Conservation (phyloP, 2,888 invertebrate genomes). For the Ectobius pallidus region DNA sequence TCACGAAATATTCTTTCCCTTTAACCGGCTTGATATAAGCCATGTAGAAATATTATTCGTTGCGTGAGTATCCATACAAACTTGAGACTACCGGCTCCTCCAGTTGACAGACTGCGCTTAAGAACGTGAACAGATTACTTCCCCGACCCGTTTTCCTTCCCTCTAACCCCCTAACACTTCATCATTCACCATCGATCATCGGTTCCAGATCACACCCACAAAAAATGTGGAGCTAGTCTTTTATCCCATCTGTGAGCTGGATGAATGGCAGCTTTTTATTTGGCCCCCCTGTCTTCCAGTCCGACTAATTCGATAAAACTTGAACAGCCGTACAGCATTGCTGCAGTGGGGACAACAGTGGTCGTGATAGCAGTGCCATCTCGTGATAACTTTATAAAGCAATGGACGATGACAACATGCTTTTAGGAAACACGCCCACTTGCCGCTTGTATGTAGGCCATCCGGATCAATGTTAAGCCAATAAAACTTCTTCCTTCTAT, state of each 20-base stretch:
- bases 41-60: no score
- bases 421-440: no score
- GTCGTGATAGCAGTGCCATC: not conserved
- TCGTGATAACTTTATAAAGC: no score
- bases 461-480: no score
- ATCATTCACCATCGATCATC: constrained; percentile 16
- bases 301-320: constrained; percentile 27
- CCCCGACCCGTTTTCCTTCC: not conserved
- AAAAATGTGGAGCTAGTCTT: not conserved
- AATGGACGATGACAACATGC: no score
- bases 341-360: not conserved
- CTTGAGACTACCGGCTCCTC: no score
- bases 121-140: not conserved
- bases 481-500: no score
- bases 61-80: no score
- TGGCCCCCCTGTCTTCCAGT: constrained; percentile 3
- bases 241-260: not conserved
- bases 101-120: not conserved
- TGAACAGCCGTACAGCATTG: no score
- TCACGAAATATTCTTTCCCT: no score
- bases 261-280: constrained; percentile 15
- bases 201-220: not conserved
- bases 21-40: no score
- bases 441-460: no score
- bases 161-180: not conserved